Evolutionary conservation across 1,140 invertebrate genomes (phyloP).

Genomic region (Halictus rubicundus): DNA sequence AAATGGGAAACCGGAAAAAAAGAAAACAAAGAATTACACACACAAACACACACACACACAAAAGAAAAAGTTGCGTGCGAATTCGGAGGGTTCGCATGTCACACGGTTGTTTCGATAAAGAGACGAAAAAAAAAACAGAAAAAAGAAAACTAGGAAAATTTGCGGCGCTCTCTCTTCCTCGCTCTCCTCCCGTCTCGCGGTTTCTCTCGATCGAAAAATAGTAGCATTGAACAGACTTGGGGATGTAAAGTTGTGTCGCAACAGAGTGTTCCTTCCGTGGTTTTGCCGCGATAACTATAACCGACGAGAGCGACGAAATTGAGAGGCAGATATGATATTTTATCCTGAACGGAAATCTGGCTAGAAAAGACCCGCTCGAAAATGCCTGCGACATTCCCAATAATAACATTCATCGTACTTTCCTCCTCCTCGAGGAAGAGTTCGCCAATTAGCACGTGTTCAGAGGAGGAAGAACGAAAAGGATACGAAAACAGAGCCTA

Average conservation of each 20-base stretch:
- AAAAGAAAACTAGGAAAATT: conserved; percentile 30
- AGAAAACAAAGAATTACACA: neutral
- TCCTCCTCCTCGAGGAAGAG: conserved; percentile 38
- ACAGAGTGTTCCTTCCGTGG: neutral
- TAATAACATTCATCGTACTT: conserved; percentile 60
- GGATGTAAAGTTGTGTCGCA: neutral
- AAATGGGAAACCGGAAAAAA: neutral
- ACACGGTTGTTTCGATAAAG: neutral
- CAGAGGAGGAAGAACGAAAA: neutral
- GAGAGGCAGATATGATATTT: neutral
- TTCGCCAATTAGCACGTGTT: neutral
- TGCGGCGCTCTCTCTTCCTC: conserved; percentile 39
- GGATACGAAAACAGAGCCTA: neutral
- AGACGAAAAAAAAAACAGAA: neutral
- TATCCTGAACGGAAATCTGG: neutral
- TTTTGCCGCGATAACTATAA: neutral
- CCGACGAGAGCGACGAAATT: conserved; percentile 26
- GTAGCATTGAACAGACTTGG: neutral
- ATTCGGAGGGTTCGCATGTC: neutral
- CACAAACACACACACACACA: neutral
- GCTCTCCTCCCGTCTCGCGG: conserved; percentile 9
- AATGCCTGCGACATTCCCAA: conserved; percentile 64
- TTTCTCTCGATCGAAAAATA: neutral
- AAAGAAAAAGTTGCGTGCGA: neutral
- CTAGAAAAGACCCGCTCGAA: conserved; percentile 32